phyloP scores from a whole-genome alignment of 2,113 vertebrate species.

The Corvus cornix region DNA sequence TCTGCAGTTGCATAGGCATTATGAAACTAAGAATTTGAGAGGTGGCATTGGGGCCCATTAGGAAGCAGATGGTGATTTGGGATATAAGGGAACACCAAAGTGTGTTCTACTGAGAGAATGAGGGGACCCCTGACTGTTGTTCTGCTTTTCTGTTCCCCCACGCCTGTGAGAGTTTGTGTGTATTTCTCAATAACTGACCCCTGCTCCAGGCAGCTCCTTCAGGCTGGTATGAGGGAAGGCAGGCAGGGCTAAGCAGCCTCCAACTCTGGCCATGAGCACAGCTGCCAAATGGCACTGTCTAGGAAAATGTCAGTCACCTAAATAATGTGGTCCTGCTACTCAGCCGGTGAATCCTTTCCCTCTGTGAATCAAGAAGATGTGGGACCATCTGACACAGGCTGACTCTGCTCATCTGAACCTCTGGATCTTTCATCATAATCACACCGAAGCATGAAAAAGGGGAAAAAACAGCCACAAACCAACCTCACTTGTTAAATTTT shows the following conservation, averaged over 20 bases:
- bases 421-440: background rate
- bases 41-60: too few relatives aligned
- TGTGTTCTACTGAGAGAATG: background rate
- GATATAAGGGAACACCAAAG: background rate
- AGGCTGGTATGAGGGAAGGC: background rate
- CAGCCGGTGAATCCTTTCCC: background rate
- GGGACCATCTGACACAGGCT: background rate
- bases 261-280: background rate
- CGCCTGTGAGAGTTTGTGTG: background rate
- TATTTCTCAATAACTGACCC: background rate
- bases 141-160: background rate
- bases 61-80: background rate
- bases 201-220: background rate
- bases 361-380: background rate
- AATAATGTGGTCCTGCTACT: background rate
- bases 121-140: background rate
- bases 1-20: background rate
- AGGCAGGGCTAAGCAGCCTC: background rate
- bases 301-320: background rate
- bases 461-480: background rate
- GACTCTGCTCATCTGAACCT: background rate
- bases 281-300: background rate
- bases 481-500: background rate
- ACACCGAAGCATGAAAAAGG: background rate
- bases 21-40: background rate